Evolutionary conservation across 2,888 invertebrate species (phyloP), one percentile per base, ranked within the genome.

Genomic region (Apodemia duryi): DNA sequence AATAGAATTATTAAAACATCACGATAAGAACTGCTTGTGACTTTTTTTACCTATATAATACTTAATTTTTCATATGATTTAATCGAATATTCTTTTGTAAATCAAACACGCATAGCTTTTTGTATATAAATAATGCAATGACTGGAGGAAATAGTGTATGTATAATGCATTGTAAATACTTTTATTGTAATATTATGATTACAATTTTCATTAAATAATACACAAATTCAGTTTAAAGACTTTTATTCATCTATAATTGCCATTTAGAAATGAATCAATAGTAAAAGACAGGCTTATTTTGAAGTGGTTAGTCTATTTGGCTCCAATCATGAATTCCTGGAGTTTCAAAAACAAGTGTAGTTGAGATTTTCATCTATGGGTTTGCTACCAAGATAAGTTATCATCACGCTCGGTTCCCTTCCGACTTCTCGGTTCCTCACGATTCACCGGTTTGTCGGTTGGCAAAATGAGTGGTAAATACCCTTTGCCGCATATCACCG

Each of bases 161-260:
- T 43, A 43, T 66, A 69, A 69, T 71, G 72, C 86, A 85, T 83
- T 92, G 91, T 92, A 92, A 88, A 91, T 91, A 92, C 79, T 86
- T 90, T 88, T 88, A 87, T 81, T 85, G 84, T 90, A 86, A 88
- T 84, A 87, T 88, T 86, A 89, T 87, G 84, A 90, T 86, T 89
- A 88, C 83, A 88, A 90, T 90, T 92, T 92, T 90, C 87, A 88
- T 70, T 72, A 74, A 75, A 72, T 74, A 72, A 74, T 73, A 73
- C 73, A 74, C 74, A 73, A 74, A 72, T 72, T 74, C 70, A 65
- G 63, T 6, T 57, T 43, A 13, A 49, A 60, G 63, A 61, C 65
- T 69, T 69, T 68, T 65, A 63, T 65, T 60, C 9, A 13, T 4
- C 10, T 38, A n/a, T 21, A 38, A 6, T 7, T 38, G 7, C 38